A percentile compares a stretch with the other conserved stretches of the same genome.
Evolutionary conservation across 1,140 invertebrate species (phyloP).

Genomic region (Harlomillsia oculata): DNA sequence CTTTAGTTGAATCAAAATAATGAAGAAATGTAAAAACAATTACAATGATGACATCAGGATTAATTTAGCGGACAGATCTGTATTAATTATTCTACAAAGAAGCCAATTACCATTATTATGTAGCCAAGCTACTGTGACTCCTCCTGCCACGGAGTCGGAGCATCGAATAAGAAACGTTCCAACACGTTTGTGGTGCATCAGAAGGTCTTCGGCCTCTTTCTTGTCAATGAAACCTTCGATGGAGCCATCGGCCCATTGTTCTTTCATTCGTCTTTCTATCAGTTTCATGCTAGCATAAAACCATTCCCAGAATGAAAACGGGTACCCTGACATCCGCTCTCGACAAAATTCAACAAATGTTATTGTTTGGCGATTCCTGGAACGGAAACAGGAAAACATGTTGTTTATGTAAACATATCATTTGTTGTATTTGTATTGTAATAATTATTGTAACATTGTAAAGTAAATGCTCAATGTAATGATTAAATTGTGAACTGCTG

Average conservation of each 20-base stretch:
- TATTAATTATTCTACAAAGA: too few species aligned
- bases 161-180: constrained; percentile 2
- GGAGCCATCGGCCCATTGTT: neutral
- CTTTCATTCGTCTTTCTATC: neutral
- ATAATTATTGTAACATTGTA: neutral
- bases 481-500: too few species aligned
- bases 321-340: neutral
- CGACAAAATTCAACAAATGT: constrained; percentile 4
- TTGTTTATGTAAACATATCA: neutral
- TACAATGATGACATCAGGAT: too few species aligned
- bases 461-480: too few species aligned
- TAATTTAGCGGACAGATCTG: too few species aligned
- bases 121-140: neutral
- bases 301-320: constrained; percentile 12
- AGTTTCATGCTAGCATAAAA: constrained; percentile 1
- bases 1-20: too few species aligned
- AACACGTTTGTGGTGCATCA: neutral
- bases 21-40: too few species aligned
- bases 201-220: neutral
- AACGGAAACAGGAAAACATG: neutral
- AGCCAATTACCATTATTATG: neutral
- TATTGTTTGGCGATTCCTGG: neutral
- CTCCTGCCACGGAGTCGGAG: neutral
- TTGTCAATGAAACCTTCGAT: constrained; percentile 2
- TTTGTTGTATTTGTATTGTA: neutral